phyloP scores from a whole-genome alignment of 1,140 invertebrate genomes.

The Steinernema khuongi region DNA sequence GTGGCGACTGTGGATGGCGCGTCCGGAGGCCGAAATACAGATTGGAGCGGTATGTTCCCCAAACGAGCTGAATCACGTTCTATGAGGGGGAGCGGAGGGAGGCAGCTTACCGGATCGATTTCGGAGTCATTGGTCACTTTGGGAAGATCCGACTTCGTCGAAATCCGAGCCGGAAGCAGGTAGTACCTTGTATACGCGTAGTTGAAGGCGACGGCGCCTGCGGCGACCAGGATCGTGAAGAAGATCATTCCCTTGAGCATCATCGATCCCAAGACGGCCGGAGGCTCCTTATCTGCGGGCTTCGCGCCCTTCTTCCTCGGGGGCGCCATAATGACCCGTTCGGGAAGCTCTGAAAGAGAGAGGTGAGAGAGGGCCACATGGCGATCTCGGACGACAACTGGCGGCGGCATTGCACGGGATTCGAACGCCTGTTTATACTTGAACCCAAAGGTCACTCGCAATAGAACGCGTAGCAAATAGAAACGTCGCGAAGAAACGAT shows the following conservation, averaged over 20 bases:
- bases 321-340: neutral
- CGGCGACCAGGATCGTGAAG: neutral
- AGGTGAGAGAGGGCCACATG: neutral
- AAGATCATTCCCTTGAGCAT: neutral
- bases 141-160: neutral
- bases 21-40: conserved; percentile 75
- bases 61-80: conserved; percentile 58
- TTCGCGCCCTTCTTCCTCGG: neutral
- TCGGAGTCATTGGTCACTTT: neutral
- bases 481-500: neutral
- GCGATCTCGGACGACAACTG: neutral
- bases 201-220: neutral
- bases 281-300: neutral
- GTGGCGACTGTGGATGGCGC: conserved; percentile 75
- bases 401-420: neutral
- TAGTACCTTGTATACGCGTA: neutral
- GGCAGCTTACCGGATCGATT: neutral
- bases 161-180: neutral
- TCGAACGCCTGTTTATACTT: neutral
- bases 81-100: neutral
- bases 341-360: neutral
- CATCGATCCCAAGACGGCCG: neutral
- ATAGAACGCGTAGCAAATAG: neutral
- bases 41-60: conserved; percentile 83
- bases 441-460: neutral